Base-by-base conservation (phyloP, 2,797 vertebrate genomes). In the Meda fulgida region DNA sequence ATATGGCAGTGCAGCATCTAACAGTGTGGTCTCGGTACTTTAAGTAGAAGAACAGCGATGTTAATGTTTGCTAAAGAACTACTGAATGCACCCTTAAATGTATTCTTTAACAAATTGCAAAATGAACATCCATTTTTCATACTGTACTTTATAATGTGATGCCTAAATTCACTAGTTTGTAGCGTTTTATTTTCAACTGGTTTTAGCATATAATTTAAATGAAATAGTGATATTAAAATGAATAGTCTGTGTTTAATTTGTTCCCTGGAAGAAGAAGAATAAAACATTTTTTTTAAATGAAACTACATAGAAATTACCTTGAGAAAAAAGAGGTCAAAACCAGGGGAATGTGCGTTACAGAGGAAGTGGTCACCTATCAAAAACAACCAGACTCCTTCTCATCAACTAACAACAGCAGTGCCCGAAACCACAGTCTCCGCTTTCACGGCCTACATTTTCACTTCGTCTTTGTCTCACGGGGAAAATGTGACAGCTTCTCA, bases 401-500 rank as follows among this genome's bases (percentile, higher is more conserved):
- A 53, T 76, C 31, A 76, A 36, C 46, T 72, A 73, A 86, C 29
- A 80, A 65, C 65, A 66, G 83, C 80, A 55, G 43, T 81, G 80
- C 58, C 13, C 0, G 1, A 69, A 71, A 78, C 26, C 51, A 38
- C 43, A 58, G 78, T 72, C 84, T 82, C 76, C 46, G 7, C 83
- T 43, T 76, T 26, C n/a, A 16, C n/a, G 0, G 7, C 58, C 36
- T 77, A 66, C 21, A 3, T 58, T 83, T 86, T 84, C 82, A 84
- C 67, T 66, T 84, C 13, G n/a, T 80, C 65, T 84, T 78, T 78
- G 36, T 40, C 83, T 85, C 83, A 51, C 4, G 1, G 67, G 40
- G 18, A 55, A 85, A 86, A 73, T 26, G 34, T 72, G 60, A 83
- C 69, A 88, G 46, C 21, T 81, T 87, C 72, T 84, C 43, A 83